phyloP scores from a whole-genome alignment of 1,140 invertebrate genomes.

The Zaprionus gabonicus region DNA sequence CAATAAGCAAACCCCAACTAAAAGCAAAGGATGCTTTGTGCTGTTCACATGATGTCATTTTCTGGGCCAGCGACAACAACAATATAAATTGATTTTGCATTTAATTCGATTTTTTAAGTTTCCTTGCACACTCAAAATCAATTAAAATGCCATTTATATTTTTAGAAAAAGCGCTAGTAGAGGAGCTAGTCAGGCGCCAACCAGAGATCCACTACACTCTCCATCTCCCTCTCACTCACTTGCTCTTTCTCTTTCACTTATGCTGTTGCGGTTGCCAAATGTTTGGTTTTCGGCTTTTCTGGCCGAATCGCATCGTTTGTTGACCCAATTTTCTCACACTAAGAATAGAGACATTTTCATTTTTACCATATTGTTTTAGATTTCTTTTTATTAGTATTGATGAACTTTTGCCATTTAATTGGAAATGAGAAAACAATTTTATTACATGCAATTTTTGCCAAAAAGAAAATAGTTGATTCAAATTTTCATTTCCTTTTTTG shows the following conservation, averaged over 20 bases:
- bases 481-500: not conserved
- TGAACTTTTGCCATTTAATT: constrained; percentile 7
- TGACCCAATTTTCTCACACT: constrained; percentile 69
- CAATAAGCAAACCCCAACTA: not conserved
- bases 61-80: constrained; percentile 4
- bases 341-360: constrained; percentile 65
- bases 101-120: constrained; percentile 50
- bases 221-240: not conserved
- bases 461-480: too few species aligned
- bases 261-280: constrained; percentile 51
- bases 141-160: constrained; percentile 71
- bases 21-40: constrained; percentile 25
- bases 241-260: not conserved
- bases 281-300: constrained; percentile 55
- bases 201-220: constrained; percentile 15
- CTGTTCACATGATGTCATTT: constrained; percentile 57
- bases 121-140: constrained; percentile 57
- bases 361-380: constrained; percentile 21
- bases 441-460: not conserved
- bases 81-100: constrained; percentile 64
- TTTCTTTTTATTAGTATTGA: not conserved
- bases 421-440: not conserved
- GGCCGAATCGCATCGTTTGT: constrained; percentile 62
- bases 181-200: constrained; percentile 14
- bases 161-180: constrained; percentile 28